phyloP scores from a whole-genome alignment of 2,888 invertebrate species.

The Torymus auratus region DNA sequence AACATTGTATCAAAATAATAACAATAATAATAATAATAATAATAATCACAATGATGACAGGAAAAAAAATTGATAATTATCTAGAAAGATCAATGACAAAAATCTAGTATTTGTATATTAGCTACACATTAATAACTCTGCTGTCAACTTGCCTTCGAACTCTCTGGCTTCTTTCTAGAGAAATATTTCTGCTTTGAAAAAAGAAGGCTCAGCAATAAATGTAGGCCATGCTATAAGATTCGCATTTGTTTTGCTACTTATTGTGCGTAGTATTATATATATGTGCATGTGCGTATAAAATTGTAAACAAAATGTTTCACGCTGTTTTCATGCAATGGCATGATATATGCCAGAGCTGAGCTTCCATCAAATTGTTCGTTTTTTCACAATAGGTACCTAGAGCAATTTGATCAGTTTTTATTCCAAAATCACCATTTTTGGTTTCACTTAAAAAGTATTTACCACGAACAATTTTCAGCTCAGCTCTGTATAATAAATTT shows the following conservation, averaged over 20 bases:
- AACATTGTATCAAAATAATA: neutral
- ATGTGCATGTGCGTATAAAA: conserved; percentile 47
- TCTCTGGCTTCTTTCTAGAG: conserved; percentile 31
- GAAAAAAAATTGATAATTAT: neutral
- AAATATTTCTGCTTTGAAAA: conserved; percentile 6
- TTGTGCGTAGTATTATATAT: conserved; percentile 47
- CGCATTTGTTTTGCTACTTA: conserved; percentile 30
- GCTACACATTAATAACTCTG: no score
- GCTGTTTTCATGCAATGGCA: conserved; percentile 45
- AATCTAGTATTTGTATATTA: neutral
- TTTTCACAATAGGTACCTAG: no score
- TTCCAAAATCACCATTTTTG: no score
- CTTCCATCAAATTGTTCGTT: neutral
- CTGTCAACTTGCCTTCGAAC: conserved; percentile 37
- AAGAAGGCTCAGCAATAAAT: conserved; percentile 24
- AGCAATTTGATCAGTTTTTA: no score
- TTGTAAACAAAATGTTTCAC: conserved; percentile 31
- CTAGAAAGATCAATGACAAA: conserved; percentile 6
- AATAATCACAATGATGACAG: conserved; percentile 1
- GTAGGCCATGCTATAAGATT: conserved; percentile 49
- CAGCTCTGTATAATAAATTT: conserved; percentile 37
- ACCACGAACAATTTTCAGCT: conserved; percentile 1
- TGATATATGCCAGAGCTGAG: conserved; percentile 42
- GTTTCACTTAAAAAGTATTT: no score
- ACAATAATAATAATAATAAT: conserved; percentile 4